These are phyloP conservation scores for Siniperca knerii DNA, from an alignment of 2,113 vertebrate genomes.

Conservation along the genomic window DNA sequence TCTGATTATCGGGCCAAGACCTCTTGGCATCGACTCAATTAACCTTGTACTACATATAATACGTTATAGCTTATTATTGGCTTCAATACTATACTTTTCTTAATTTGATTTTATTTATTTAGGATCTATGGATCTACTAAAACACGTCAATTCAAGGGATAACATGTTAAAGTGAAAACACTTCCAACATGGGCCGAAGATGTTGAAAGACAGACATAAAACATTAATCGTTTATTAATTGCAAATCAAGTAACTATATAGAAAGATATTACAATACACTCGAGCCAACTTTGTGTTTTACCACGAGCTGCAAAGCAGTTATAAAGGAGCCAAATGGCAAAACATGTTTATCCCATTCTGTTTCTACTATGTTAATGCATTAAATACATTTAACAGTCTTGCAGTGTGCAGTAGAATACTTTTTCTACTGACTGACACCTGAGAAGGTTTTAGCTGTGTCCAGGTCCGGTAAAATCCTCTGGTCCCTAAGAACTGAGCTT, in stretches of 20 bases:
- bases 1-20: too few relatives aligned
- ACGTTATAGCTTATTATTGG: too few relatives aligned
- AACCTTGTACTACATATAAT: too few relatives aligned
- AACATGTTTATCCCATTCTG: neutral
- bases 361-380: neutral
- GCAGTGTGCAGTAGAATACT: neutral
- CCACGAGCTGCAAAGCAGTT: neutral
- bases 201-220: neutral
- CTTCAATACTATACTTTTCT: too few relatives aligned
- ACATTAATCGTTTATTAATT: neutral
- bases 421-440: neutral
- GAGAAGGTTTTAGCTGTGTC: neutral
- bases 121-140: too few relatives aligned
- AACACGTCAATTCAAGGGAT: neutral
- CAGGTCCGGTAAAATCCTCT: neutral
- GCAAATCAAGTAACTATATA: neutral
- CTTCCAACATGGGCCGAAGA: neutral
- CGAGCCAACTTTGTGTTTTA: neutral
- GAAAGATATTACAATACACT: neutral
- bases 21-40: too few relatives aligned
- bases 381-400: neutral
- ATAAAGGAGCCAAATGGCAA: neutral
- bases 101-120: neutral
- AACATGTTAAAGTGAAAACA: neutral
- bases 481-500: neutral